Percentiles rank a stretch among this genome's conserved stretches.
Evolutionary conservation across 2,113 vertebrate genomes (phyloP).

Genomic region (Bagarius yarrelli): DNA sequence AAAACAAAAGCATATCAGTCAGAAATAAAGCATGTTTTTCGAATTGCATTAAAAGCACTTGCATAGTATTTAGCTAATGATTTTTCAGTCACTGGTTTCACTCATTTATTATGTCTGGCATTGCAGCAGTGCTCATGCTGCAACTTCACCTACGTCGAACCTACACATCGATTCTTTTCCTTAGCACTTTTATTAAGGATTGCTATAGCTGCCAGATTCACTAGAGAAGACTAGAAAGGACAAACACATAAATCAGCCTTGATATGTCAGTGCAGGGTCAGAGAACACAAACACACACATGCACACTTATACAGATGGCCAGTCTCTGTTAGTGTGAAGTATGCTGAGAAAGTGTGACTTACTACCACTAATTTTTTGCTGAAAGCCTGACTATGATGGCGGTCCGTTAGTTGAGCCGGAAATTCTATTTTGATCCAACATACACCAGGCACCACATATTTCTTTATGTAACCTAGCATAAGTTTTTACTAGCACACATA

Average conservation of each 20-base stretch:
- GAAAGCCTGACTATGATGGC: constrained; percentile 5
- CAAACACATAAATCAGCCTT: constrained; percentile 43
- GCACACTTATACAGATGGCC: constrained; percentile 36
- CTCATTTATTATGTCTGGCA: constrained; percentile 22
- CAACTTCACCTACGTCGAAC: constrained; percentile 38
- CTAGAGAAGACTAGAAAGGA: constrained; percentile 27
- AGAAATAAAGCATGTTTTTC: not conserved
- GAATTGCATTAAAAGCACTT: constrained; percentile 35
- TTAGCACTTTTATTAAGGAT: constrained; percentile 45
- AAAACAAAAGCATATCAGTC: not conserved
- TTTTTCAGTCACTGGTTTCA: constrained; percentile 17
- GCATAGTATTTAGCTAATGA: constrained; percentile 21
- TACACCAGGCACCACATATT: constrained; percentile 21
- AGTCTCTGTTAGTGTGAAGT: constrained; percentile 41
- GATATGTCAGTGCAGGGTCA: constrained; percentile 28
- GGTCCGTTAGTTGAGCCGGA: not conserved
- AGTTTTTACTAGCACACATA: constrained; percentile 18
- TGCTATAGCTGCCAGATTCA: constrained; percentile 41
- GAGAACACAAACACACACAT: constrained; percentile 27
- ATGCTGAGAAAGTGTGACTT: constrained; percentile 35
- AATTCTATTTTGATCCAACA: constrained; percentile 34
- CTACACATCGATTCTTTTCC: constrained; percentile 33
- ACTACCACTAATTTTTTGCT: constrained; percentile 19
- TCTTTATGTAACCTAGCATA: constrained; percentile 24
- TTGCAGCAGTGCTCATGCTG: constrained; percentile 24